Evolutionary conservation across 2,113 vertebrate genomes (phyloP).

Genomic region (Brachyistius frenatus): DNA sequence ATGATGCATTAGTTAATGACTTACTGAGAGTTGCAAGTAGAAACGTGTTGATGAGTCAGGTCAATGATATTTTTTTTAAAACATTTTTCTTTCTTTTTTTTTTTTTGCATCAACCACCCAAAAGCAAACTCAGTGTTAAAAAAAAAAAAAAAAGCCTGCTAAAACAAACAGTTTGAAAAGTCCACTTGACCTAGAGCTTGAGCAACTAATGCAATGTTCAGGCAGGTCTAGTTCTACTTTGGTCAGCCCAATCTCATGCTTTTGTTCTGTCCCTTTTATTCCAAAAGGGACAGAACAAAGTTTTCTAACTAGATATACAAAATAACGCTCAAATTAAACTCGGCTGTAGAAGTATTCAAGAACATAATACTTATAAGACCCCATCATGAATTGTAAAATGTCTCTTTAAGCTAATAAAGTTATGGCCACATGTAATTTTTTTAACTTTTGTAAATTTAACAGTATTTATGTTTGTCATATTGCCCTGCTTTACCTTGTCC

Average conservation of each 20-base stretch:
- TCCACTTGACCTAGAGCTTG: background rate
- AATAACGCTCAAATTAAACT: background rate
- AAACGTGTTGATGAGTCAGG: background rate
- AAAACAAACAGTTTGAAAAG: conserved; percentile 31
- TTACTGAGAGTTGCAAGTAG: background rate
- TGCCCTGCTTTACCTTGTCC: background rate
- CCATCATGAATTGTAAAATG: background rate
- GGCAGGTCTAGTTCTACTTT: background rate
- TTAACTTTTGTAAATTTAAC: conserved; percentile 48
- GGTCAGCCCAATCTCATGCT: background rate
- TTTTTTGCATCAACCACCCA: background rate
- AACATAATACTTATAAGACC: background rate
- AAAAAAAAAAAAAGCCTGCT: background rate
- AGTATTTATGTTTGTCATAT: conserved; percentile 65
- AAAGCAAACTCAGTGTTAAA: conserved; percentile 11
- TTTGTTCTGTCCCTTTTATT: background rate
- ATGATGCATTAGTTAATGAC: too few relatives aligned
- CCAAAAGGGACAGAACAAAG: background rate
- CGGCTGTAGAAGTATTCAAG: background rate
- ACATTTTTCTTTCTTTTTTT: background rate
- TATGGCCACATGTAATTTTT: conserved; percentile 14
- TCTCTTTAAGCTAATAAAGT: conserved; percentile 37
- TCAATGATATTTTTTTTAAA: background rate
- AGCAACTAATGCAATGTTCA: background rate
- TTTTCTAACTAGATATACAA: background rate